phyloP scores from a whole-genome alignment of 2,113 vertebrate species.

The Tenebrosternarchus preto region DNA sequence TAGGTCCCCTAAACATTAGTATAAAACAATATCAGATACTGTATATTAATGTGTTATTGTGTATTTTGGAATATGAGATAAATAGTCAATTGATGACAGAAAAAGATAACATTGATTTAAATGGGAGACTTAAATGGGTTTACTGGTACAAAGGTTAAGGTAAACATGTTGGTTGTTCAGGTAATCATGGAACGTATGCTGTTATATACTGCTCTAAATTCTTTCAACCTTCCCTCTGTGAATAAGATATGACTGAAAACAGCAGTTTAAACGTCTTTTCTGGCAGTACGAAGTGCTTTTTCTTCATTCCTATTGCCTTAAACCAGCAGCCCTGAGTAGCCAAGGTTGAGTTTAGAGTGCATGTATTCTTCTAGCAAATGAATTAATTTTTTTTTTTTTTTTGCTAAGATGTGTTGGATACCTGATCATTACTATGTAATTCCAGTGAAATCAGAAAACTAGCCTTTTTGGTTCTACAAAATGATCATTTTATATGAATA shows the following conservation, averaged over 20 bases:
- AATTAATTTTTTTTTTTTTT: too few species aligned
- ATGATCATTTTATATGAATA: too few species aligned
- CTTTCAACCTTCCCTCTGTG: not conserved
- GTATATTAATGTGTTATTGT: not conserved
- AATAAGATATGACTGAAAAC: not conserved
- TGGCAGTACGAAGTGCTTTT: not conserved
- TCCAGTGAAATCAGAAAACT: too few species aligned
- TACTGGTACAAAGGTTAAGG: not conserved
- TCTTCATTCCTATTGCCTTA: not conserved
- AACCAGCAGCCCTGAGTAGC: slow-evolving; percentile 29
- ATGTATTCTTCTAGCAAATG: not conserved
- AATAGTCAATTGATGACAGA: not conserved
- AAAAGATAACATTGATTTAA: not conserved
- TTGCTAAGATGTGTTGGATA: too few species aligned
- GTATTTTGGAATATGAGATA: not conserved
- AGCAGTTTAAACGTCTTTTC: not conserved
- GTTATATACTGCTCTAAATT: not conserved
- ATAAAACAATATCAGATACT: not conserved
- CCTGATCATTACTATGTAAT: too few species aligned
- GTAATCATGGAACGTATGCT: not conserved
- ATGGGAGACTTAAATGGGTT: not conserved
- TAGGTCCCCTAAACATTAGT: not conserved
- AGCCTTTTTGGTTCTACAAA: too few species aligned
- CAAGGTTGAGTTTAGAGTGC: not conserved
- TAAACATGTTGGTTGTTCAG: not conserved